These are phyloP conservation scores for Eilema depressum DNA, from an alignment of 2,888 invertebrate species.

Conservation along the genomic window DNA sequence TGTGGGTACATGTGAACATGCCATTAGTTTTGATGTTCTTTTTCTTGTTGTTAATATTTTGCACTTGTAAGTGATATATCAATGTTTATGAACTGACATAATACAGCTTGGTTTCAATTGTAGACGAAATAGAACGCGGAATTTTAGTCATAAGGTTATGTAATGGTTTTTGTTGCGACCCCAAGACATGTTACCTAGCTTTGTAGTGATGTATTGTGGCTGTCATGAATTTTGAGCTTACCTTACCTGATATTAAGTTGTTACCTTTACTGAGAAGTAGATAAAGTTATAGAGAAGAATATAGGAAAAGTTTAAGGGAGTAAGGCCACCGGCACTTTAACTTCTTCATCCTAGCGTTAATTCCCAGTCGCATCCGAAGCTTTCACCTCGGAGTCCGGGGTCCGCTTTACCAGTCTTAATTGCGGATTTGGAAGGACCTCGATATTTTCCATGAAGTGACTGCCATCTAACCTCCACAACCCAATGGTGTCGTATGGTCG, in stretches of 20 bases:
- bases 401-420: no score
- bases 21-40: slow-evolving; percentile 37
- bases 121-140: background rate
- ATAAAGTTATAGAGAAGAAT: background rate
- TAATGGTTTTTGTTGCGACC: background rate
- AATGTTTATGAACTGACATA: slow-evolving; percentile 17
- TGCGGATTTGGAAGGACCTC: no score
- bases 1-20: slow-evolving; percentile 41
- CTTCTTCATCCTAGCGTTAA: no score
- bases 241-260: background rate
- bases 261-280: background rate
- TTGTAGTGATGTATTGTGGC: background rate
- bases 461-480: no score
- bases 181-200: background rate
- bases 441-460: no score
- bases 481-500: no score
- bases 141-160: background rate
- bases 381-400: no score
- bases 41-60: slow-evolving; percentile 22
- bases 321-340: no score
- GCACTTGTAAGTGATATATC: slow-evolving; percentile 23
- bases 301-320: no score
- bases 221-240: background rate
- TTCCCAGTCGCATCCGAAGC: no score
- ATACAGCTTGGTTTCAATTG: slow-evolving; percentile 13